Evolutionary conservation across 2,888 invertebrate species (phyloP), one percentile per base, ranked within the genome.

Genomic region (Rotaria macrura): DNA sequence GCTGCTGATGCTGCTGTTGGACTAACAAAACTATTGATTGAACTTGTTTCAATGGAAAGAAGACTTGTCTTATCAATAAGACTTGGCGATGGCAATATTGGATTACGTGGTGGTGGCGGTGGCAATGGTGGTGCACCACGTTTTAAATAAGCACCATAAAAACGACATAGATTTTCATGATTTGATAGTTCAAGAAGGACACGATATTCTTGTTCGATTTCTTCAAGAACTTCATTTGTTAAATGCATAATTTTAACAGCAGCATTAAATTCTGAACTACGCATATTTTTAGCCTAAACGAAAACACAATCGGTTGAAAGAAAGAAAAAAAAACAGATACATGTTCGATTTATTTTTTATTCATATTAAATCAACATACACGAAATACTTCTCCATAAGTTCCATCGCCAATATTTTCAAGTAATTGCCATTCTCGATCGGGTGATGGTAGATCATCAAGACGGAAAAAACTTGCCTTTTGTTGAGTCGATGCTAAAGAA

Each of bases 161-260:
- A 96, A 87, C 94, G 94, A 0, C 95, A 94, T 83, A 96, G 91
- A 91, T 95, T 95, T 0, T 93, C 92, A 89, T 95, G 94, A 55
- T 92, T 92, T 34, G 88, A 88, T 87, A 94, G 93, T 89, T 95
- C 94, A 85, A 94, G 92, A 20, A 96, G 92, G 23, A 96, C 93
- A 87, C 93, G 93, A 90, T 95, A 95, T 90, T 96, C 96, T 88
- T 95, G 95, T 89, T 95, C 94, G 85, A 96, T 93, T 88, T 93
- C 92, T 14, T 92, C 91, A 88, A 94, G 93, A 87, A 93, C 93
- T 87, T 94, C 94, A 87, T 93, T 92, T 17, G 92, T 93, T 86
- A 93, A 92, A 52, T 93, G 93, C 90, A 95, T 94, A 83, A 96
- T 93, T 92, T 96, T 96, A 84, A 96, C 92, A 0, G 96, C 96